Percentiles rank a stretch among this genome's conserved stretches.
Evolutionary conservation across 2,888 invertebrate genomes (phyloP).

Genomic region (Acleris emargana): DNA sequence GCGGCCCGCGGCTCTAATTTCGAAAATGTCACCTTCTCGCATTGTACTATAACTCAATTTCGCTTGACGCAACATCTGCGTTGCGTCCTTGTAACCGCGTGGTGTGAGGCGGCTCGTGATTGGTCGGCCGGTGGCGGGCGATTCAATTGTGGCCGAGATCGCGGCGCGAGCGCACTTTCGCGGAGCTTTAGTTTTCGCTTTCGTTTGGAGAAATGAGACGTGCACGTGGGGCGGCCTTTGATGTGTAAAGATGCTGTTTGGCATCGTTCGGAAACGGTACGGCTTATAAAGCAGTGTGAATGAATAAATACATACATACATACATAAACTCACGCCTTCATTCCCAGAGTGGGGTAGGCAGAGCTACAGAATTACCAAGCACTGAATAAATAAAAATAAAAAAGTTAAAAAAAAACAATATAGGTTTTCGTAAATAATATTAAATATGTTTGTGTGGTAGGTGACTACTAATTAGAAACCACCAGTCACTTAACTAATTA

Average conservation of each 20-base stretch:
- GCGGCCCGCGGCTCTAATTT: slow-evolving; percentile 39
- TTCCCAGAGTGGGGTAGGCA: no score
- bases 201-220: slow-evolving; percentile 68
- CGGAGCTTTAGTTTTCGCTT: slow-evolving; percentile 73
- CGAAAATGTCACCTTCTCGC: slow-evolving; percentile 41
- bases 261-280: slow-evolving; percentile 47
- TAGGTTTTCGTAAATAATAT: no score
- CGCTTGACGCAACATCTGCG: slow-evolving; percentile 46
- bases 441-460: no score
- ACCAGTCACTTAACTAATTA: no score
- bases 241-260: slow-evolving; percentile 45
- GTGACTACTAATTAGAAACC: no score
- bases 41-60: slow-evolving; percentile 52
- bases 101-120: slow-evolving; percentile 60
- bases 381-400: no score
- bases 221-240: slow-evolving; percentile 48
- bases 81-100: slow-evolving; percentile 68
- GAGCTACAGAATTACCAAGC: no score
- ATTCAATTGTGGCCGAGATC: slow-evolving; percentile 70
- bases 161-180: slow-evolving; percentile 75
- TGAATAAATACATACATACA: no score
- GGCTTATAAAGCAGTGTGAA: slow-evolving; percentile 9
- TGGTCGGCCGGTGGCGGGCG: slow-evolving; percentile 66
- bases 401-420: neutral
- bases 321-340: no score